Percentiles rank a stretch among this genome's conserved stretches.
Conservation (phyloP, 1,140 invertebrate species). For the Brachionus sp. region DNA sequence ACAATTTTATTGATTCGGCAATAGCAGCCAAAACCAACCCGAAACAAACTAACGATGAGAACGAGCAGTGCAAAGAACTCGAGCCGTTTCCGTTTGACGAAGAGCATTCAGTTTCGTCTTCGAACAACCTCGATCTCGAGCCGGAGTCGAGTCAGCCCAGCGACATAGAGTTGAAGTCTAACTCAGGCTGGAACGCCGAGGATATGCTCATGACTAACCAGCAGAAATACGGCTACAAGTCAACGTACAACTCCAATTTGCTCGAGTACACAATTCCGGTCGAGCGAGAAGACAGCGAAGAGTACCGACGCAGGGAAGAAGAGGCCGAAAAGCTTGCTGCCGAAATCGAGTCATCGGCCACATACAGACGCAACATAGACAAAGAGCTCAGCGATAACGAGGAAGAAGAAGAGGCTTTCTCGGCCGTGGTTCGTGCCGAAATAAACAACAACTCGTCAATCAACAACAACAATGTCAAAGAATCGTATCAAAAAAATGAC, state of each 20-base stretch:
- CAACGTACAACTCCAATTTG: constrained; percentile 21
- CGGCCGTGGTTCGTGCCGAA: neutral
- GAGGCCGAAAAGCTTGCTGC: constrained; percentile 23
- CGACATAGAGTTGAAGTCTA: neutral
- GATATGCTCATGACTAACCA: constrained; percentile 42
- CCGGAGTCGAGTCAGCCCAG: neutral
- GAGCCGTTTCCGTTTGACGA: constrained; percentile 43
- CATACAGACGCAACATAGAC: constrained; percentile 39
- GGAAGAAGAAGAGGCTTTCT: constrained; percentile 44
- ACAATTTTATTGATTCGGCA: constrained; percentile 23
- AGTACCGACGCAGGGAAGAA: neutral
- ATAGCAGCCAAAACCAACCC: neutral
- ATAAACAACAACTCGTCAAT: constrained; percentile 1
- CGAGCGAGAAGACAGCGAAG: constrained; percentile 10
- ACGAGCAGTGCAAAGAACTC: constrained; percentile 17
- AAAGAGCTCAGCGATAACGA: constrained; percentile 28
- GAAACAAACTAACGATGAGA: neutral
- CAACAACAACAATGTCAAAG: constrained; percentile 22
- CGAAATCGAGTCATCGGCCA: constrained; percentile 35
- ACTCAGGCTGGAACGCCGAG: constrained; percentile 29
- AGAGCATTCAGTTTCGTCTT: neutral
- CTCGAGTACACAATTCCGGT: constrained; percentile 25
- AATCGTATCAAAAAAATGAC: neutral
- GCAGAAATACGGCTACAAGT: constrained; percentile 40
- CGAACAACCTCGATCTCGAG: neutral